Percentiles rank a stretch among this genome's conserved stretches.
Conservation (phyloP, 2,797 vertebrate genomes). For the Hemitrygon akajei region DNA sequence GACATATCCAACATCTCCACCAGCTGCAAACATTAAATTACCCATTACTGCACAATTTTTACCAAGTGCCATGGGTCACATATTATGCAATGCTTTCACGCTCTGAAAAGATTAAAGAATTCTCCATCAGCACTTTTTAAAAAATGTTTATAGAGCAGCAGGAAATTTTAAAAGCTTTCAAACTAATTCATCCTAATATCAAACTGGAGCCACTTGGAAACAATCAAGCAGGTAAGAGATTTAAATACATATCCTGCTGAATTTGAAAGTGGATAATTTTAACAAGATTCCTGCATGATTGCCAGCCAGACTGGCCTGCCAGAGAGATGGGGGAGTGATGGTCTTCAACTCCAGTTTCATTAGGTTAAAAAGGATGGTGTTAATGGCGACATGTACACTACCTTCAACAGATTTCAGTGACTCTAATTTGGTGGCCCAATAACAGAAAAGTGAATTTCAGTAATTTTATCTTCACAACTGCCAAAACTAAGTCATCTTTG, state of each 20-base stretch:
- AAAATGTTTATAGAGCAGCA: not conserved
- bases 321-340: not conserved
- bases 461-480: not conserved
- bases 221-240: no score
- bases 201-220: not conserved
- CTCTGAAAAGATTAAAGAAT: not conserved
- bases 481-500: not conserved
- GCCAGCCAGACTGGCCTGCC: not conserved
- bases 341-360: not conserved
- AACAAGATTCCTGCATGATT: not conserved
- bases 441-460: not conserved
- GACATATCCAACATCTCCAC: conserved; percentile 94
- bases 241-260: not conserved
- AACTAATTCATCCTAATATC: not conserved
- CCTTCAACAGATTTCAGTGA: no score
- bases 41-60: not conserved
- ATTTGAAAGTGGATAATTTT: not conserved
- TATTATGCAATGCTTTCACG: not conserved
- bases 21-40: conserved; percentile 57
- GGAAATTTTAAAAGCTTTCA: not conserved
- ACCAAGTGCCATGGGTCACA: not conserved
- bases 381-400: no score
- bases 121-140: no score
- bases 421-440: no score
- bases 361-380: no score